A percentile compares a stretch with the other conserved stretches of the same genome.
These are phyloP conservation scores for Crotalus tigris DNA, from an alignment of 2,113 vertebrate genomes.

Conservation along the genomic window DNA sequence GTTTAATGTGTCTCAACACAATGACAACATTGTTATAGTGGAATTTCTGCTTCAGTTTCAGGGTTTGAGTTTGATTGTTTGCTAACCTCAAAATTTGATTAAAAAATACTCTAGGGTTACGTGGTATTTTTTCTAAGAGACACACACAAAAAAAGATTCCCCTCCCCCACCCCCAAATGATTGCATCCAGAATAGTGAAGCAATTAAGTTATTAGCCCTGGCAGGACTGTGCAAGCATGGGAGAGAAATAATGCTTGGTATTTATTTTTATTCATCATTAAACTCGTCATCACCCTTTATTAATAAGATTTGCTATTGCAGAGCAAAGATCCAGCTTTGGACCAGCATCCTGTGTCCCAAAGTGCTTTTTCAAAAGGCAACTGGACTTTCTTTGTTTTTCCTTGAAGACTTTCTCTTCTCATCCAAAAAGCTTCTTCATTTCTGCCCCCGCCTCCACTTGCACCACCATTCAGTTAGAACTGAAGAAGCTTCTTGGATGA, in stretches of 20 bases:
- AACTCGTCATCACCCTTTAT: background rate
- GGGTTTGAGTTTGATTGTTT: background rate
- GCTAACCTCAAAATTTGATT: background rate
- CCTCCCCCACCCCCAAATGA: background rate
- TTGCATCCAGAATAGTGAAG: background rate
- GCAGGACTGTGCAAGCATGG: background rate
- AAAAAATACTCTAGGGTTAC: background rate
- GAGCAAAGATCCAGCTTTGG: background rate
- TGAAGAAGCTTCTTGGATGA: background rate
- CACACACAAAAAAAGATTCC: background rate
- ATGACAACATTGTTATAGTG: background rate
- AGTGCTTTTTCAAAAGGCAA: background rate
- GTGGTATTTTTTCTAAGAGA: background rate
- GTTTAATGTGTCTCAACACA: constrained; percentile 18
- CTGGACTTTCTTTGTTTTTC: background rate
- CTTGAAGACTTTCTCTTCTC: background rate
- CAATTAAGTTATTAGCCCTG: background rate
- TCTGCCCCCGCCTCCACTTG: background rate
- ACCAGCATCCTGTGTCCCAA: background rate
- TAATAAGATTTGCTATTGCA: background rate
- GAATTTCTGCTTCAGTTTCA: constrained; percentile 8
- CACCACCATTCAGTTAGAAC: background rate
- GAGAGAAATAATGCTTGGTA: background rate
- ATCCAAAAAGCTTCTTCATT: background rate
- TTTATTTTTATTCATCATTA: background rate